Evolutionary conservation across 1,140 invertebrate genomes (phyloP).

Genomic region (Drosophila tropicalis): DNA sequence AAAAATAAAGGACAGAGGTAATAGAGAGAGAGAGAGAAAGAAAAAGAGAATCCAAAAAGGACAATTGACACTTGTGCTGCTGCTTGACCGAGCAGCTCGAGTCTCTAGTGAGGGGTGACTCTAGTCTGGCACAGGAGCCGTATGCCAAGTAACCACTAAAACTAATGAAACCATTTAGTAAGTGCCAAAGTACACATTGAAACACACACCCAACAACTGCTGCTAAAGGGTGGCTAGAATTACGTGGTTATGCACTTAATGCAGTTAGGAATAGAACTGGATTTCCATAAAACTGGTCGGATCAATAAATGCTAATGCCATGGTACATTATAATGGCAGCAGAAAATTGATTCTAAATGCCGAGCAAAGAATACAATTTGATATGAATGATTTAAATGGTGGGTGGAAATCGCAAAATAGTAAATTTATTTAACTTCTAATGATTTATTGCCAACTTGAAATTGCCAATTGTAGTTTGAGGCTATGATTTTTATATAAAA

Average conservation of each 20-base stretch:
- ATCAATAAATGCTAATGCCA: slow-evolving; percentile 73
- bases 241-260: slow-evolving; percentile 59
- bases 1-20: neutral
- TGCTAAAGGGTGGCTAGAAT: slow-evolving; percentile 41
- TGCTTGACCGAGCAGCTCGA: slow-evolving; percentile 50
- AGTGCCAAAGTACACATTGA: slow-evolving; percentile 50
- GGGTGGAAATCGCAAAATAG: neutral
- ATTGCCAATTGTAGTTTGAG: too few species aligned
- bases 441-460: too few species aligned
- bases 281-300: slow-evolving; percentile 12
- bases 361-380: neutral
- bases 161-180: slow-evolving; percentile 78
- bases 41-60: slow-evolving; percentile 20
- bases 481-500: too few species aligned
- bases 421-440: neutral
- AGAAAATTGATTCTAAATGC: slow-evolving; percentile 26
- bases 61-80: slow-evolving; percentile 73
- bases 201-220: slow-evolving; percentile 43
- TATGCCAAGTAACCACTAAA: slow-evolving; percentile 70
- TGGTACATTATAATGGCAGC: neutral
- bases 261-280: slow-evolving; percentile 2
- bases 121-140: neutral
- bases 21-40: neutral
- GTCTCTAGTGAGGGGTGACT: slow-evolving; percentile 10
- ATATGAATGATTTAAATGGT: neutral